Percentiles rank a stretch among this genome's conserved stretches.
Evolutionary conservation across 2,888 invertebrate genomes (phyloP).

Genomic region (Toxonevra muliebris): DNA sequence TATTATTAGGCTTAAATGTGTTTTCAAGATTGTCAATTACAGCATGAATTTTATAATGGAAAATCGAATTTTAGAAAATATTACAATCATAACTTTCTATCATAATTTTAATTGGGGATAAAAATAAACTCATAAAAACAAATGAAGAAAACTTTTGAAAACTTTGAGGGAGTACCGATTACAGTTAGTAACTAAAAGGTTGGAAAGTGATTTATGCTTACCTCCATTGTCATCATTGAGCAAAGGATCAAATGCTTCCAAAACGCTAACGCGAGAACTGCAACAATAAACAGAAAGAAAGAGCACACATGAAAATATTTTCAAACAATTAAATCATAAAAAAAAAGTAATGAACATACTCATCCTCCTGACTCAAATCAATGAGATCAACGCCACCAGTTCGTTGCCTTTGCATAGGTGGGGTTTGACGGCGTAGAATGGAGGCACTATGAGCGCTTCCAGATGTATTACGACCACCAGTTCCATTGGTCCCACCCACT

Average conservation of each 20-base stretch:
- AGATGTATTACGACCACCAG: not conserved
- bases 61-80: no score
- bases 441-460: not conserved
- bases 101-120: no score
- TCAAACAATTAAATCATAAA: not conserved
- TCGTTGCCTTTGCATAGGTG: constrained; percentile 42
- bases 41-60: no score
- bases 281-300: constrained; percentile 33
- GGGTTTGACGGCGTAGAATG: constrained; percentile 38
- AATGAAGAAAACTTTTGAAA: no score
- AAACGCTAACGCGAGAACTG: constrained; percentile 67
- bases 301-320: not conserved
- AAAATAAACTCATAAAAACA: no score
- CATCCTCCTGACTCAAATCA: constrained; percentile 61
- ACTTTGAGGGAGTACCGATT: no score
- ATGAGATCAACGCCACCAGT: constrained; percentile 59
- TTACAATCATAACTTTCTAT: no score
- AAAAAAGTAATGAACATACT: constrained; percentile 50
- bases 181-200: no score
- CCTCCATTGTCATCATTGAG: constrained; percentile 68
- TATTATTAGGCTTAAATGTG: no score
- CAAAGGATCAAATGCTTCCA: constrained; percentile 90
- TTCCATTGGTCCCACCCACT: constrained; percentile 30
- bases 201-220: constrained; percentile 33
- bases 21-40: no score